Evolutionary conservation across 2,797 vertebrate genomes (phyloP).

Genomic region (Taeniopygia guttata): DNA sequence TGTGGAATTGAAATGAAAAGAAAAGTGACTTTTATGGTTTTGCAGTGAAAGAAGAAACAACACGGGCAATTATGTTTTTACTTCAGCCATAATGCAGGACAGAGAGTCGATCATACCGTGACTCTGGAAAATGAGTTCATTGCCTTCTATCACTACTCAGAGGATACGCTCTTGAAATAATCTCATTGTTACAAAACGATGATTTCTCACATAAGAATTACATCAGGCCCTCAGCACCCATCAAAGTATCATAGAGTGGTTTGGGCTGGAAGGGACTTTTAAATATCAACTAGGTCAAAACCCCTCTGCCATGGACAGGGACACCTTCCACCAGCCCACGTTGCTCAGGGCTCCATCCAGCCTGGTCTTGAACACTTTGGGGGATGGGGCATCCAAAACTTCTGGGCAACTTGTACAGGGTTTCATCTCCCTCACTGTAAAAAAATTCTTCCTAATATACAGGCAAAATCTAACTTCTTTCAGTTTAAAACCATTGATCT

Average conservation of each 20-base stretch:
- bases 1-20: not conserved
- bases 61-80: not conserved
- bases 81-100: not conserved
- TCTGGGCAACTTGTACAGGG: not conserved
- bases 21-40: not conserved
- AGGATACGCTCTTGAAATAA: not conserved
- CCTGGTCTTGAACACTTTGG: not conserved
- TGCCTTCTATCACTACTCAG: not conserved
- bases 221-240: not conserved
- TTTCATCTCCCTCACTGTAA: not conserved
- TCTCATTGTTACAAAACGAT: not conserved
- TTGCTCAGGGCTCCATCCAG: not conserved
- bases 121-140: not conserved
- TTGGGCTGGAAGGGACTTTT: not conserved
- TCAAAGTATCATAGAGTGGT: not conserved
- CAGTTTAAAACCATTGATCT: not conserved
- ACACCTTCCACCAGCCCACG: not conserved
- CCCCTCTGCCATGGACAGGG: not conserved
- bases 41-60: not conserved
- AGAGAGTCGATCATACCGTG: not conserved
- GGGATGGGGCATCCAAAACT: not conserved
- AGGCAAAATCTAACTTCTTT: not conserved
- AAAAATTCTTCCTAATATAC: not conserved
- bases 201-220: not conserved
- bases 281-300: not conserved